Evolutionary conservation across 2,113 vertebrate genomes (phyloP), one percentile per base, ranked within the genome.

Genomic region (Zeus faber): DNA sequence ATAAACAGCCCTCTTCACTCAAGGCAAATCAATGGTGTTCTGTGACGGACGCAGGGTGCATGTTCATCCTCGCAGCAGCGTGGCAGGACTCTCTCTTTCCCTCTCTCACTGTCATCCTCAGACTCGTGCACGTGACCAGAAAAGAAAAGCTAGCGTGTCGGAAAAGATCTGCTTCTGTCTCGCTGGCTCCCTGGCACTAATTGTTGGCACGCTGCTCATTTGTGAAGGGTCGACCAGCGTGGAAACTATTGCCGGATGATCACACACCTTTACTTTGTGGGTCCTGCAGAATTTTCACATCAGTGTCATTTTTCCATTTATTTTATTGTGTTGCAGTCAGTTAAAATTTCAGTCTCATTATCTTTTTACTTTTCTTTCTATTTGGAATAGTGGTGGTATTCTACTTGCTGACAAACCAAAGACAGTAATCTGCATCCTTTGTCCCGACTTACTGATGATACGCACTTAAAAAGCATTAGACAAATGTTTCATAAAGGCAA

Each of bases 21-120:
- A 55, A 27, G 74, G 58, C 23, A 52, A 84, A 70, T 74, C 54
- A 77, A 84, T 84, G 72, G 74, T 65, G 54, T 57, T 80, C 65
- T 81, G 70, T 82, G 81, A 81, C 58, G 66, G 50, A 56, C 6
- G n/a, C 43, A 49, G 67, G 65, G 63, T 57, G n/a, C 33, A 49
- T n/a, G n/a, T n/a, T n/a, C n/a, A n/a, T n/a, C n/a, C n/a, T n/a
- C n/a, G 44, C 46, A 53, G n/a, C 60, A 50, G 67, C 49, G 40
- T 11, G 27, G 6, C 23, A 24, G 52, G 26, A n/a, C 13, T n/a
- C 13, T 16, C 39, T 6, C 40, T 17, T 29, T n/a, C n/a, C n/a
- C 29, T 50, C 35, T 21, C 9, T 50, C 9, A 4, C 26, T 49
- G 6, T 16, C 2, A 5, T 21, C 9, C 25, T 49, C n/a, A 25